A percentile compares a stretch with the other conserved stretches of the same genome.
These are phyloP conservation scores for Onychomys leucogaster DNA, from an alignment of 2,797 vertebrate genomes.

Conservation along the genomic window DNA sequence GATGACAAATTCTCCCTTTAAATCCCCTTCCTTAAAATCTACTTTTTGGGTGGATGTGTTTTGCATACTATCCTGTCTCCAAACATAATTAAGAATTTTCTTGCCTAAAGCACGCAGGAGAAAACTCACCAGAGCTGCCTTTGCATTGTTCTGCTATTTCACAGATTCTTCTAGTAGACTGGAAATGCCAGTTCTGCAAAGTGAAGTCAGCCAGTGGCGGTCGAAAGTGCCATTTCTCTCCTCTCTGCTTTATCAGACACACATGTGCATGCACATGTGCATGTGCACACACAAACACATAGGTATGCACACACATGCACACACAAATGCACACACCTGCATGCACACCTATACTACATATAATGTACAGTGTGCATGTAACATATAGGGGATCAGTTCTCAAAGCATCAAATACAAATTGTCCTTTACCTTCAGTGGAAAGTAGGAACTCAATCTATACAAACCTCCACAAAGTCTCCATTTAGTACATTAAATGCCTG, in stretches of 20 bases:
- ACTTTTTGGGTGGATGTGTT: constrained; percentile 2
- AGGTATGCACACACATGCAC: not conserved
- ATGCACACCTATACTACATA: not conserved
- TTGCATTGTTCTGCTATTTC: not conserved
- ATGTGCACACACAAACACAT: not conserved
- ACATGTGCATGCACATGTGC: no score
- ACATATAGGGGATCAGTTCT: not conserved
- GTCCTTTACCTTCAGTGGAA: not conserved
- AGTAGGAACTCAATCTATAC: not conserved
- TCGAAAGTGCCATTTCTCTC: not conserved
- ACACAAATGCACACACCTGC: no score
- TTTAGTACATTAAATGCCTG: constrained; percentile 25
- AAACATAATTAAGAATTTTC: not conserved
- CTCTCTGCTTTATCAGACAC: not conserved
- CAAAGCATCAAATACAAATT: not conserved
- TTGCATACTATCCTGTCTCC: not conserved
- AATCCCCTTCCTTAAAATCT: not conserved
- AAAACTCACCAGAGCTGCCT: not conserved
- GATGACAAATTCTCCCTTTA: constrained; percentile 3
- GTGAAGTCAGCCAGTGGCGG: not conserved
- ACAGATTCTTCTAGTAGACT: not conserved
- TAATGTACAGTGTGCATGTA: not conserved
- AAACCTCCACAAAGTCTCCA: not conserved
- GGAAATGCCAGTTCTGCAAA: not conserved
- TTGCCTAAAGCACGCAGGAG: not conserved